Base-by-base conservation (phyloP, 2,797 vertebrate species). In the Enteromius viviparus region DNA sequence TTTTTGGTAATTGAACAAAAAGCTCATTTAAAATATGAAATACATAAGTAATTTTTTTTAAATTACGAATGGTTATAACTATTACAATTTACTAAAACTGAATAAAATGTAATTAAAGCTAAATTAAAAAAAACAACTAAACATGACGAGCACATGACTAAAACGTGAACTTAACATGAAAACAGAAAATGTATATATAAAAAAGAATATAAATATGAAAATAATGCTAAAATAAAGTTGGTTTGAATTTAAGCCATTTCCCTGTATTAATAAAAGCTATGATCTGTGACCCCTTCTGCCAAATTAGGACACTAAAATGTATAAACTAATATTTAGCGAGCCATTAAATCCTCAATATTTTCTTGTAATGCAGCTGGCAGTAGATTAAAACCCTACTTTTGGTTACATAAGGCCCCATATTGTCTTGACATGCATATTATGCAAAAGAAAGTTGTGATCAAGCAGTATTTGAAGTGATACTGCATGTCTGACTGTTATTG, bases 401-500 rank as follows among this genome's bases (percentile, higher is more conserved):
- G 32, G 2, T 49, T n/a, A 60, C 40, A 8, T 29, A 29, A 66
- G n/a, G 45, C 6, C 45, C 32, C 15, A 76, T 58, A n/a, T 47
- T 58, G 64, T 55, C 19, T 40, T 69, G 26, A 69, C 64, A 58
- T 70, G 49, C 74, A 69, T 70, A 76, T 53, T 29, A 49, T 81
- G 32, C 80, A 64, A 32, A 64, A 64, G 23, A 11, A 60, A 14
- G n/a, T 12, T 74, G 45, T 37, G 32, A 75, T 55, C 14, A 64
- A 78, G 19, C 34, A 42, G 23, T 45, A 26, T 62, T 82, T 76
- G 7, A 65, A 80, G 60, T 80, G 60, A 8, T 10, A 64, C 58
- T 64, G 87, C 83, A 85, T 85, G 87, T 32, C 17, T 9, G 14
- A 80, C 9, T 60, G 58, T 34, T 83, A 49, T 3, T 85, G n/a